Percentiles rank a stretch among this genome's conserved stretches.
These are phyloP conservation scores for Typhlichthys eigenmanni DNA, from an alignment of 2,797 vertebrate species.

Conservation along the genomic window DNA sequence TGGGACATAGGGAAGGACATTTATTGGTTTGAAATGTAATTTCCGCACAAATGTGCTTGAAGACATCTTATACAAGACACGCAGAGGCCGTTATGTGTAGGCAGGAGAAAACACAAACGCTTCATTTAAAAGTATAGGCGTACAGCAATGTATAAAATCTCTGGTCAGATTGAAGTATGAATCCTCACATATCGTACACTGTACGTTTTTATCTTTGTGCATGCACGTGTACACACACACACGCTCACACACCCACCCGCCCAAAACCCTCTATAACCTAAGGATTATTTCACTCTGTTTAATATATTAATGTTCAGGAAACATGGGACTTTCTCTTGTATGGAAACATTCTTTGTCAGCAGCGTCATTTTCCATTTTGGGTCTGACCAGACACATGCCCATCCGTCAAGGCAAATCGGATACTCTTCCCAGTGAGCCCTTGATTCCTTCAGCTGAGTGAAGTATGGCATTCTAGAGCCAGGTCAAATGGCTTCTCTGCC, in stretches of 20 bases:
- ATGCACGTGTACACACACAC: not conserved
- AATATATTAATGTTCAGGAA: conserved; percentile 36
- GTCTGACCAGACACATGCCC: conserved; percentile 16
- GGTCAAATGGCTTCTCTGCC: conserved; percentile 8
- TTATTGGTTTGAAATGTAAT: conserved; percentile 40
- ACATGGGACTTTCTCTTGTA: conserved; percentile 18
- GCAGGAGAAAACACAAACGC: not conserved
- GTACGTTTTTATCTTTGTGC: not conserved
- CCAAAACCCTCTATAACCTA: not conserved
- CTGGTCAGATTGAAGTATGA: too few relatives aligned
- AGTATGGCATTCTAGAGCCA: conserved; percentile 16
- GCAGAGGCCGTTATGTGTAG: not conserved
- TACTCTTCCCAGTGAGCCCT: conserved; percentile 32
- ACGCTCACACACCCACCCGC: not conserved
- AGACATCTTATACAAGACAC: not conserved
- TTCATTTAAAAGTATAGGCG: not conserved
- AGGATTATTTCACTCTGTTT: conserved; percentile 8
- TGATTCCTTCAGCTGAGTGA: conserved; percentile 42
- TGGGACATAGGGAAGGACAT: conserved; percentile 12
- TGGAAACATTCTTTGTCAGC: conserved; percentile 40
- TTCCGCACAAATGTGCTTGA: conserved; percentile 1
- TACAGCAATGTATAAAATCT: not conserved
- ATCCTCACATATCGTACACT: too few relatives aligned
- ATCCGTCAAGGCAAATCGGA: conserved; percentile 42
- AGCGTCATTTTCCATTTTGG: conserved; percentile 34